Evolutionary conservation across 2,797 vertebrate species (phyloP), one percentile per base, ranked within the genome.

Genomic region (Crax fasciolata): DNA sequence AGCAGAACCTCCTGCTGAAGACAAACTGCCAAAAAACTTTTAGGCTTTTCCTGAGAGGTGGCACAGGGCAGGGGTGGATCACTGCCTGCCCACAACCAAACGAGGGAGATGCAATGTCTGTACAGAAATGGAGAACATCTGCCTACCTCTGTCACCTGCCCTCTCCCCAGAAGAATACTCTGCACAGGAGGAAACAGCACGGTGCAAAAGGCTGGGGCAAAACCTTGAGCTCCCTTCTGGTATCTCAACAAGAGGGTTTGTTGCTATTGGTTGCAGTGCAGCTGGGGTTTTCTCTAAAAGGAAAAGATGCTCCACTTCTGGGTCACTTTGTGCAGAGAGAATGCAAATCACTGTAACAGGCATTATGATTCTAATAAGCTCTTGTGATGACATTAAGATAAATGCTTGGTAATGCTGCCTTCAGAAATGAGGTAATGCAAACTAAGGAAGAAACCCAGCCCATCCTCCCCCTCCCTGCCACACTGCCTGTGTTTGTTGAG

Each of bases 361-460:
- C 74, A 68, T 35, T 71, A 38, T 5, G 38, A 30, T 30, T 93
- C 54, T 54, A 39, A 48, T 38, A 68, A 74, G 46, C 38, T 87
- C 18, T 75, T 68, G n/a, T 30, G 52, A 84, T 38, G 66, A 58
- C 58, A 63, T 52, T 48, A 66, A 84, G 63, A 86, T 43, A 83
- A 87, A 46, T 13, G 57, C 35, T 51, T 86, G 54, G 58, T 27
- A 76, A 55, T 10, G 41, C 63, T 77, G 85, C 88, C 78, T 87
- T 72, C 75, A 78, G 78, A 80, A 92, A 93, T 30, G 67, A 90
- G 72, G 61, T 30, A 63, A 84, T 85, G 81, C 68, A 94, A 76
- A 92, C 72, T n/a, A 46, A 67, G 77, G 84, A 74, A 48, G 74
- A 62, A 76, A 43, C 6, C 6, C 52, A 67, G 44, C 67, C 89